phyloP scores from a whole-genome alignment of 2,888 invertebrate species.

The Diarsia dahlii region DNA sequence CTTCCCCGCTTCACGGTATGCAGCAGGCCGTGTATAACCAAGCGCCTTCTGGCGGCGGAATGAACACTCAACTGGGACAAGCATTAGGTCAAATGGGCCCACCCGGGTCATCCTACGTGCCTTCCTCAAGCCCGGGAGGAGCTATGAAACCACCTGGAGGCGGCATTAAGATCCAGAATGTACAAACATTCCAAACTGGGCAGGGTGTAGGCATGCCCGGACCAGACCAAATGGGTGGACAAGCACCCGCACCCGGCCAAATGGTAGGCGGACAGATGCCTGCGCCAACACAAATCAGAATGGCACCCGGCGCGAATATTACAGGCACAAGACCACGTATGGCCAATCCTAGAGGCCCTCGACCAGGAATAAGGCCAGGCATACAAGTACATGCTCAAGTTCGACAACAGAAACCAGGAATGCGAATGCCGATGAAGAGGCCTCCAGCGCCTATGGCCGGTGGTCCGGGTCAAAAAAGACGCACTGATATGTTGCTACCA shows the following conservation, averaged over 20 bases:
- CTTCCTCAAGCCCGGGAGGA: slow-evolving; percentile 80
- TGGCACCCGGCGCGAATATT: slow-evolving; percentile 82
- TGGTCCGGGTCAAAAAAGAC: slow-evolving; percentile 84
- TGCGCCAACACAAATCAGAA: slow-evolving; percentile 81
- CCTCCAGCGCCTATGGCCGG: slow-evolving; percentile 72
- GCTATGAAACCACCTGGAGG: slow-evolving; percentile 79
- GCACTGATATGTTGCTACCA: slow-evolving; percentile 92
- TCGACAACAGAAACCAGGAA: slow-evolving; percentile 78
- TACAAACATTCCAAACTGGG: slow-evolving; percentile 85
- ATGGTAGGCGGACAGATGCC: slow-evolving; percentile 79
- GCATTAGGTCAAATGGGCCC: slow-evolving; percentile 77
- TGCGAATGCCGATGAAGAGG: slow-evolving; percentile 86
- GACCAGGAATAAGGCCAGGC: slow-evolving; percentile 84
- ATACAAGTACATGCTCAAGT: slow-evolving; percentile 86
- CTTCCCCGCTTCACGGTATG: slow-evolving; percentile 86
- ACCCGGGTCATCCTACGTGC: slow-evolving; percentile 72
- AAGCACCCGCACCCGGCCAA: slow-evolving; percentile 71
- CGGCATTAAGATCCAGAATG: slow-evolving; percentile 84
- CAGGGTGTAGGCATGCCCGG: slow-evolving; percentile 75
- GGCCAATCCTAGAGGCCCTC: slow-evolving; percentile 78
- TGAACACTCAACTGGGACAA: slow-evolving; percentile 71
- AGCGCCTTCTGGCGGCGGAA: slow-evolving; percentile 64
- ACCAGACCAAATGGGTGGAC: slow-evolving; percentile 69
- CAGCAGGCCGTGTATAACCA: slow-evolving; percentile 87
- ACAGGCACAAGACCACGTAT: slow-evolving; percentile 81